Conservation (phyloP, 2,888 invertebrate genomes). For the Dorcus parallelipipedus region DNA sequence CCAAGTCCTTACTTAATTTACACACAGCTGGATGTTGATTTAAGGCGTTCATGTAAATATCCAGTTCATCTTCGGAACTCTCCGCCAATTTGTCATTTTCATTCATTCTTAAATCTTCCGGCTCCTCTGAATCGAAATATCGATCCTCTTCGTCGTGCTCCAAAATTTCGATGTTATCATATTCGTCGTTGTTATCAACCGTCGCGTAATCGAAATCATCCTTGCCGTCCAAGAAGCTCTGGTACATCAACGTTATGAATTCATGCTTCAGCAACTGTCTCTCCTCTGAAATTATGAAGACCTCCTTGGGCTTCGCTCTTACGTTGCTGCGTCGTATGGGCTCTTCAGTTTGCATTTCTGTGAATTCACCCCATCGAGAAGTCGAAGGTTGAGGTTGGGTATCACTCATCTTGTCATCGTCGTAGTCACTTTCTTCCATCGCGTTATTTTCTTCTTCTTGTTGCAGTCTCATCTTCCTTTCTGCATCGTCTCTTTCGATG, state of each 20-base stretch:
- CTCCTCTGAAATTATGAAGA: slow-evolving; percentile 57
- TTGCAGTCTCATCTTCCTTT: slow-evolving; percentile 61
- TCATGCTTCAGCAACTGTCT: slow-evolving; percentile 70
- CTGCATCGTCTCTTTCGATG: slow-evolving; percentile 69
- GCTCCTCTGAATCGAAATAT: slow-evolving; percentile 84
- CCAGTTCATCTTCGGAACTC: slow-evolving; percentile 63
- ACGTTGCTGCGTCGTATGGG: slow-evolving; percentile 28
- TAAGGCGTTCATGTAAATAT: slow-evolving; percentile 66
- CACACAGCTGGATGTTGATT: slow-evolving; percentile 45
- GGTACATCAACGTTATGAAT: slow-evolving; percentile 81
- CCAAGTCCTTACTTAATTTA: slow-evolving; percentile 38
- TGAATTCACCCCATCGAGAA: slow-evolving; percentile 39
- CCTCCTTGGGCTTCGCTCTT: slow-evolving; percentile 25
- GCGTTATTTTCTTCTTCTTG: slow-evolving; percentile 57
- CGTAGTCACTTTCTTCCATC: slow-evolving; percentile 45
- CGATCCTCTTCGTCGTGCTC: slow-evolving; percentile 84
- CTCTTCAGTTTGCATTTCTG: slow-evolving; percentile 22
- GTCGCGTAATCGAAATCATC: slow-evolving; percentile 83
- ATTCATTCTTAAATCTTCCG: slow-evolving; percentile 49
- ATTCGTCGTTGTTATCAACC: slow-evolving; percentile 77
- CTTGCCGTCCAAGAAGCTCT: slow-evolving; percentile 77
- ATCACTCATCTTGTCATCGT: slow-evolving; percentile 30
- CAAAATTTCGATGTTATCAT: slow-evolving; percentile 70
- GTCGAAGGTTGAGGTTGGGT: slow-evolving; percentile 24
- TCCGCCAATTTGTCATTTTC: slow-evolving; percentile 33